A percentile compares a stretch with the other conserved stretches of the same genome.
Conservation (phyloP, 2,888 invertebrate species). For the Leptinotarsa peninsularis region DNA sequence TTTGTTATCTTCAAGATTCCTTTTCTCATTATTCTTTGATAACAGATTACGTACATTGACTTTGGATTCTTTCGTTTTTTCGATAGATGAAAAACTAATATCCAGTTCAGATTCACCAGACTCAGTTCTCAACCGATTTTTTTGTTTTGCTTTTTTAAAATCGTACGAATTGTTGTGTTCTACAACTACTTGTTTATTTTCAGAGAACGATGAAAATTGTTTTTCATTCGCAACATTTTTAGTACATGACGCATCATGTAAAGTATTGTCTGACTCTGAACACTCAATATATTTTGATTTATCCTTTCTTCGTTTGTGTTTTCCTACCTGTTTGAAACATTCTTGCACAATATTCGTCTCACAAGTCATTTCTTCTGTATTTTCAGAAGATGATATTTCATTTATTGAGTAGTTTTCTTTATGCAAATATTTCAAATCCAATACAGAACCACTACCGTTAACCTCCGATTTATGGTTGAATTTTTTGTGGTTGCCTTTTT, state of each 20-base stretch:
- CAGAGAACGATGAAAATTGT: no score
- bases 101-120: constrained; percentile 1
- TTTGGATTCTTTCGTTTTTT: neutral
- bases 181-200: no score
- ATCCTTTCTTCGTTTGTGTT: neutral
- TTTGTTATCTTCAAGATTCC: no score
- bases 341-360: neutral
- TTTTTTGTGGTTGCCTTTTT: neutral
- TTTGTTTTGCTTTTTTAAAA: neutral
- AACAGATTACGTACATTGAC: neutral
- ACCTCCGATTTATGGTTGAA: neutral
- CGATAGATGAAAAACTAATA: neutral
- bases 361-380: neutral
- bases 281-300: neutral
- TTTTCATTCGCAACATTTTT: neutral
- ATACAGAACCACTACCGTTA: neutral
- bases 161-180: neutral
- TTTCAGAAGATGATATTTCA: neutral
- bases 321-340: neutral
- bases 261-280: neutral
- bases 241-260: neutral
- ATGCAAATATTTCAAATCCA: neutral
- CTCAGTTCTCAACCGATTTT: neutral
- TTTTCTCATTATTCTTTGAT: no score
- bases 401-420: neutral